Evolutionary conservation across 1,140 invertebrate species (phyloP), one percentile per base, ranked within the genome.

Genomic region (Heliconius hewitsoni): DNA sequence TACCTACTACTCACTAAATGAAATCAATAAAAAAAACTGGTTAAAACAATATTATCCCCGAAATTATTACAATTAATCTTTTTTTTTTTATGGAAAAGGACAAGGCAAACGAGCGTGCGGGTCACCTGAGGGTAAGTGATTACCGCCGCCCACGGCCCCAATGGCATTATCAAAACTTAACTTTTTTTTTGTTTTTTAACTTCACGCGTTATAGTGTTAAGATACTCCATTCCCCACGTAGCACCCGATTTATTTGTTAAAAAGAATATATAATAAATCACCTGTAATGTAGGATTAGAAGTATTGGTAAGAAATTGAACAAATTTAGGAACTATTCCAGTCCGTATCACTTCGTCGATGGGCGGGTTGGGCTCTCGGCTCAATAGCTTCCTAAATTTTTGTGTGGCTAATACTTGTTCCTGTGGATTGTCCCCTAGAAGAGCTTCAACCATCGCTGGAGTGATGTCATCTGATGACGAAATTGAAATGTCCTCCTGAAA

Each of bases 281-380:
- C 98, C 96, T 98, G 98, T 83, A 99, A 94, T 50, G 97, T 98
- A 77, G 96, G 97, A 95, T 99, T 98, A 79, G 95, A 95, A 87
- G 97, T 96, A 93, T 97, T 97, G 88, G 97, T 96, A 71, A 99
- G 95, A 95, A 99, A 99, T 92, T 98, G 97, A 13, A 99, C 98
- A 96, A 99, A 99, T 95, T 97, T 96, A 39, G 98, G 99, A 80
- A 99, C 98, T 90, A 99, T 99, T 86, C 98, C 98, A 76, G 98
- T 98, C 86, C 97, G 96, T 88, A 99, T 99, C n/a, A 99, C 99
- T 96, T 99, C 98, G 95, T 99, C 98, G 87, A 99, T 99, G 2
- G 98, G 99, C 72, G 99, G 99, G 95, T 99, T 99, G 11, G 99
- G 99, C 95, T 99, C 99, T 93, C 97, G 96, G 83, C 98, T 99